Percentiles rank a stretch among this genome's conserved stretches.
Conservation (phyloP, 1,140 invertebrate species). For the Penaeus japonicus region DNA sequence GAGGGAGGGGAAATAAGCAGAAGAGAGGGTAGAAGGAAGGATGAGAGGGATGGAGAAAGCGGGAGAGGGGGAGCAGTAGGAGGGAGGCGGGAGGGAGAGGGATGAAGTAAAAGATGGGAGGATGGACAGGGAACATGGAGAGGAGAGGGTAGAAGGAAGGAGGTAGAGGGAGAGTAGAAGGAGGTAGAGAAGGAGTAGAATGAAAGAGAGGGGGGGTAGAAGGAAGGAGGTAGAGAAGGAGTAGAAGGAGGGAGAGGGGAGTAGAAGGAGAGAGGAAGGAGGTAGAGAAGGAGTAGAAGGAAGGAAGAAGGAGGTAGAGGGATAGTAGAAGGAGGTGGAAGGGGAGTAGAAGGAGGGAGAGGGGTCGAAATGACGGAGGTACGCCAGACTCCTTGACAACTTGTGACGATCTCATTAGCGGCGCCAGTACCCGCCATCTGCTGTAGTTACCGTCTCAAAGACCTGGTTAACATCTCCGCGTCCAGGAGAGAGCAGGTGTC, state of each 20-base stretch:
- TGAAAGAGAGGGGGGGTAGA: neutral
- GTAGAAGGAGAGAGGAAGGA: neutral
- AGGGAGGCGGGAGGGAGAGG: too few relatives aligned
- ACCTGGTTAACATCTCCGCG: slow-evolving; percentile 13
- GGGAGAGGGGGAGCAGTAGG: too few relatives aligned
- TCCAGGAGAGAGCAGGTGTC: neutral
- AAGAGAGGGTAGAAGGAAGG: too few relatives aligned
- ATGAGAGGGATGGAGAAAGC: too few relatives aligned
- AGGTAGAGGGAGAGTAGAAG: too few relatives aligned
- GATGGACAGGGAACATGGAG: too few relatives aligned
- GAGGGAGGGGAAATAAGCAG: too few relatives aligned
- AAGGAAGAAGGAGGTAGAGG: neutral
- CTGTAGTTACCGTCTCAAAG: slow-evolving; percentile 1
- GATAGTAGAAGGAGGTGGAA: neutral
- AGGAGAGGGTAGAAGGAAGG: too few relatives aligned
- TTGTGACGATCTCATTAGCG: neutral
- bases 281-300: neutral
- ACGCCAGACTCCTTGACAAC: neutral
- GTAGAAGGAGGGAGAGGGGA: neutral
- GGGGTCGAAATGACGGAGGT: neutral
- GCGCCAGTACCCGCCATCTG: neutral
- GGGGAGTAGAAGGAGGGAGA: neutral
- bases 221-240: neutral
- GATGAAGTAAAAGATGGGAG: too few relatives aligned
- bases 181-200: too few relatives aligned